Conservation (phyloP, 1,140 invertebrate species). For the Euglossa dilemma region DNA sequence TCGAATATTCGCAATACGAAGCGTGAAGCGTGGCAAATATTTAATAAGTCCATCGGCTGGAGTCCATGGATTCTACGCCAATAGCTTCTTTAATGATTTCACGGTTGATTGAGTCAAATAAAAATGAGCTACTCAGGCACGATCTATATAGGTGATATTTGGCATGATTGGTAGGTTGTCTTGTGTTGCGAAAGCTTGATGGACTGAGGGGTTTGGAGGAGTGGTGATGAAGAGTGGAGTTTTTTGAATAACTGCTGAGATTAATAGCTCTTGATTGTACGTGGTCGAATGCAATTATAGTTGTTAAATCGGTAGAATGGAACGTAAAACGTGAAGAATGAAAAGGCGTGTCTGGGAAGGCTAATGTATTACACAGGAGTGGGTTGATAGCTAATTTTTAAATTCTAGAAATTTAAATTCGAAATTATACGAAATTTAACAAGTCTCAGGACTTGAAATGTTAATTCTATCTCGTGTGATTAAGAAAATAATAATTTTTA, state of each 20-base stretch:
- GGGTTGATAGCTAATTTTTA: no score
- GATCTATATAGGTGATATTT: not conserved
- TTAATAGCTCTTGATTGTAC: not conserved
- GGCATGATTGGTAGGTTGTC: not conserved
- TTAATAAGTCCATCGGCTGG: constrained; percentile 3
- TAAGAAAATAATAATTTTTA: no score
- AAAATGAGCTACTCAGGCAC: not conserved
- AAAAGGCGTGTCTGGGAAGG: no score
- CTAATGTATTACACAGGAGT: no score
- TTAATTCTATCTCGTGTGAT: no score
- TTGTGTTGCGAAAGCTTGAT: not conserved
- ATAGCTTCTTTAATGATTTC: constrained; percentile 8
- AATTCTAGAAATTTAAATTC: no score
- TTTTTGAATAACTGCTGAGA: not conserved
- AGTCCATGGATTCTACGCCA: not conserved
- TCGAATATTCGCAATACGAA: not conserved
- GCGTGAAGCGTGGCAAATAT: constrained; percentile 28
- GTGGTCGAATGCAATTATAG: not conserved
- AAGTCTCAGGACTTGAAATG: no score
- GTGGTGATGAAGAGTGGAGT: no score
- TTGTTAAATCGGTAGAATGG: not conserved
- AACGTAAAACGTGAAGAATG: no score
- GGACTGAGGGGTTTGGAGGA: not conserved
- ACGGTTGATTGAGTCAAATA: not conserved
- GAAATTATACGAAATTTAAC: no score